These are phyloP conservation scores for Schizotus pectinicornis DNA, from an alignment of 2,888 invertebrate genomes.

Conservation along the genomic window DNA sequence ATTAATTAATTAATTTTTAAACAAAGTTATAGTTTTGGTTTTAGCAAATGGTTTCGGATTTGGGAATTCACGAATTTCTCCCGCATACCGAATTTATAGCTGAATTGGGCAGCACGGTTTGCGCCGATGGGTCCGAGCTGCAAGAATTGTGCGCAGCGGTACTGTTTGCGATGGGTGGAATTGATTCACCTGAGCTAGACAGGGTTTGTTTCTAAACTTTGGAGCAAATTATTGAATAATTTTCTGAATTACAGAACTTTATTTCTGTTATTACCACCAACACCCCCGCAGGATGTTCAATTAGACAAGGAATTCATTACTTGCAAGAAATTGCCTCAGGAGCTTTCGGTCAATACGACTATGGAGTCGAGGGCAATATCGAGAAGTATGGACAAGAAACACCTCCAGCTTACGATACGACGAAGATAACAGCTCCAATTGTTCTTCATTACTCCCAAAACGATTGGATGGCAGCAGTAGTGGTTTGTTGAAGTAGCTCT, in stretches of 20 bases:
- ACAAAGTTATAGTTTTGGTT: slow-evolving; percentile 2
- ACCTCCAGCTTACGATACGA: slow-evolving; percentile 26
- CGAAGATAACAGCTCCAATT: slow-evolving; percentile 29
- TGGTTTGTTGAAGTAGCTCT: background rate
- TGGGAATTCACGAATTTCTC: slow-evolving; percentile 15
- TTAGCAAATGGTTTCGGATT: background rate
- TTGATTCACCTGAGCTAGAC: slow-evolving; percentile 8
- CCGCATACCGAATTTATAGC: slow-evolving; percentile 6
- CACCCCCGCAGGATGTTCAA: slow-evolving; percentile 24
- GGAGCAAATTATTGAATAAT: background rate
- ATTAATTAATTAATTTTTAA: background rate
- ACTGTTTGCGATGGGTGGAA: slow-evolving; percentile 13
- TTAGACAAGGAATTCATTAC: slow-evolving; percentile 21
- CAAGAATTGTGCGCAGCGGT: slow-evolving; percentile 10
- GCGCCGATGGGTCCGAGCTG: slow-evolving; percentile 4
- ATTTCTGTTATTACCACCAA: slow-evolving; percentile 15
- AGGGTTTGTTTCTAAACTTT: background rate
- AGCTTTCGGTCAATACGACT: slow-evolving; percentile 29
- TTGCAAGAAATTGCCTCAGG: slow-evolving; percentile 14
- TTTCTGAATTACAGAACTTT: slow-evolving; percentile 15
- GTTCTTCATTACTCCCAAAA: slow-evolving; percentile 14
- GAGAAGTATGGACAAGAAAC: slow-evolving; percentile 20
- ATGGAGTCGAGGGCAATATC: slow-evolving; percentile 27
- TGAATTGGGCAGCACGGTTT: slow-evolving; percentile 7
- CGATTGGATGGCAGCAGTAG: slow-evolving; percentile 16